These are phyloP conservation scores for Puffinus mauretanicus DNA, from an alignment of 2,113 vertebrate genomes.

Conservation along the genomic window DNA sequence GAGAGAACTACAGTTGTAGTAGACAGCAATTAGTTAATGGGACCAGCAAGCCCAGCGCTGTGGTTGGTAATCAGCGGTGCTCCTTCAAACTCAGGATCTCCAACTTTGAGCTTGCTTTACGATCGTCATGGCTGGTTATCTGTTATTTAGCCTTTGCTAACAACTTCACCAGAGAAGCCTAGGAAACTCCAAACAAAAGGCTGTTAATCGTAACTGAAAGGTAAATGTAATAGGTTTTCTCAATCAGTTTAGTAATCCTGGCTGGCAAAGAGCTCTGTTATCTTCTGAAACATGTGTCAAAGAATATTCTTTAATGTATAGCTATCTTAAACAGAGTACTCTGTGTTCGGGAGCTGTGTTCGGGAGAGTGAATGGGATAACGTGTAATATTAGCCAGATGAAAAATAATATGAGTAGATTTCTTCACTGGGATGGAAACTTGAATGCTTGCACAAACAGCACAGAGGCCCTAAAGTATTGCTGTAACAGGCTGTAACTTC, in stretches of 20 bases:
- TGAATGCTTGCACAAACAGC: background rate
- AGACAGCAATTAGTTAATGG: background rate
- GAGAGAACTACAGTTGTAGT: background rate
- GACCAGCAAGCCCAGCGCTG: background rate
- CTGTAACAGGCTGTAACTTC: background rate
- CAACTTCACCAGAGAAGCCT: background rate
- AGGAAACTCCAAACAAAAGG: background rate
- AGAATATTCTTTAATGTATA: background rate
- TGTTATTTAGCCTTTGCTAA: slow-evolving; percentile 6
- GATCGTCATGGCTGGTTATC: background rate
- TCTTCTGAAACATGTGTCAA: background rate
- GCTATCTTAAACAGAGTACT: background rate
- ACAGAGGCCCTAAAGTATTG: background rate
- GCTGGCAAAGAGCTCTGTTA: background rate
- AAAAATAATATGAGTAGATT: background rate
- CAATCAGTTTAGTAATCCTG: slow-evolving; percentile 18
- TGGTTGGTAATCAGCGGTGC: background rate
- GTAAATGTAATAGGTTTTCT: slow-evolving; percentile 29
- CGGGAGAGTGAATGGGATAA: background rate
- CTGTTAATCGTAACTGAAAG: background rate
- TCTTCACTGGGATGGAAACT: background rate
- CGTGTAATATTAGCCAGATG: background rate
- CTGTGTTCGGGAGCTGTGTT: background rate
- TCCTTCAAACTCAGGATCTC: background rate
- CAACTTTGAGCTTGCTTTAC: background rate